Percentiles rank a stretch among this genome's conserved stretches.
phyloP scores from a whole-genome alignment of 2,888 invertebrate genomes.

The Phytoseiulus persimilis region DNA sequence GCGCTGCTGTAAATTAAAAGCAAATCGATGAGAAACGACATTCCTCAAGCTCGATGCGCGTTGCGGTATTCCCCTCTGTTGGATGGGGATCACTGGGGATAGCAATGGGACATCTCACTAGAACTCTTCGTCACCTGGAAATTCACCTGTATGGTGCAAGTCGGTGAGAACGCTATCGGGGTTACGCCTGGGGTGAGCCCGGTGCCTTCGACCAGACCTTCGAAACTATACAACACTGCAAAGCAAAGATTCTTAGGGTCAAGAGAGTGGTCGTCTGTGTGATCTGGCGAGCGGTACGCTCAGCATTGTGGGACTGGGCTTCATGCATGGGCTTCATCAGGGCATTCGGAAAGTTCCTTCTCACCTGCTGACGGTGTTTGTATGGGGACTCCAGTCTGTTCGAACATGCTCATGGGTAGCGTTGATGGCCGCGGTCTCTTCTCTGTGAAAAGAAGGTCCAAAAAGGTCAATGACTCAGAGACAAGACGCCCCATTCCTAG shows the following conservation, averaged over 20 bases:
- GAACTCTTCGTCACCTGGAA: not conserved
- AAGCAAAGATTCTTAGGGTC: not conserved
- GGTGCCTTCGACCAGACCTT: constrained; percentile 27
- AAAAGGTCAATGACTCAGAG: too few relatives aligned
- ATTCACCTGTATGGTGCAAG: constrained; percentile 15
- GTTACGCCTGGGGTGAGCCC: constrained; percentile 28
- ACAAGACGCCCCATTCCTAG: too few relatives aligned
- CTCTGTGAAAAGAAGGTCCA: not conserved
- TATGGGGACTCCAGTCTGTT: constrained; percentile 24
- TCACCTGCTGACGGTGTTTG: constrained; percentile 33
- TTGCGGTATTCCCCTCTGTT: not conserved
- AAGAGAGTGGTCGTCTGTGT: not conserved
- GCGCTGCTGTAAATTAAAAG: not conserved
- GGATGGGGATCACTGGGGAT: not conserved
- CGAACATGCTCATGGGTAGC: constrained; percentile 24
- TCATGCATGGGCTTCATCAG: too few relatives aligned
- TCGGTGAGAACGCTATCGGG: constrained; percentile 13
- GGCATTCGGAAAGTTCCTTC: too few relatives aligned
- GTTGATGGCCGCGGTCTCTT: constrained; percentile 17
- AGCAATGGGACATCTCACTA: too few relatives aligned
- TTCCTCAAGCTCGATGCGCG: not conserved
- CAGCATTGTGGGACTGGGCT: too few relatives aligned
- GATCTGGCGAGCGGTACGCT: too few relatives aligned
- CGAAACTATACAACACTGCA: constrained; percentile 24
- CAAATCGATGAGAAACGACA: too few relatives aligned